Percentiles rank a stretch among this genome's conserved stretches.
phyloP scores from a whole-genome alignment of 2,797 vertebrate genomes.

The Tauraco hartlaubi region DNA sequence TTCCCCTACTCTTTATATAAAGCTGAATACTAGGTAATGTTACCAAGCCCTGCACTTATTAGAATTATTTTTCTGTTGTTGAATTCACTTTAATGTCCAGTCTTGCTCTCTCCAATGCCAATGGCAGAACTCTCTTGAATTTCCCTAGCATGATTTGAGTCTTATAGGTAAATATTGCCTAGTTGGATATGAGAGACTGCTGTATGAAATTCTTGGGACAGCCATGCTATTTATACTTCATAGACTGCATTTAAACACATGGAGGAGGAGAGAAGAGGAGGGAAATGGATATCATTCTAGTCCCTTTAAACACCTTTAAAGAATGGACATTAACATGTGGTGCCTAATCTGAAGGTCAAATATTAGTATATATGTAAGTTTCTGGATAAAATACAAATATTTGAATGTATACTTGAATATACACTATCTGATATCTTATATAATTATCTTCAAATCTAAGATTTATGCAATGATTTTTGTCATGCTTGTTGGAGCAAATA shows the following conservation, averaged over 20 bases:
- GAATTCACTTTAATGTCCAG: background rate
- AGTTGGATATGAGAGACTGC: background rate
- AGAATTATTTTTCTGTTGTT: background rate
- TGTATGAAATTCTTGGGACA: background rate
- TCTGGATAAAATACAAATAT: background rate
- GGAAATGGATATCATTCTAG: background rate
- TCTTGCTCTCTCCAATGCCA: background rate
- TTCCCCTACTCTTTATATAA: background rate
- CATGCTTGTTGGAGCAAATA: background rate
- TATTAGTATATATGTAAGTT: background rate
- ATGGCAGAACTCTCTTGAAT: background rate
- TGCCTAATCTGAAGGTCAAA: background rate
- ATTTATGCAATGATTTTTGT: background rate
- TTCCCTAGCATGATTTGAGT: background rate
- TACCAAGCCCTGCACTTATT: background rate
- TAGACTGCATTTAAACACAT: background rate
- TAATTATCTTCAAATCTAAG: background rate
- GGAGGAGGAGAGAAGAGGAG: accelerated
- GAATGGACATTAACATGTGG: background rate
- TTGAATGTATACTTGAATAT: background rate
- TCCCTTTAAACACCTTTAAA: background rate
- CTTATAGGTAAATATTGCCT: background rate
- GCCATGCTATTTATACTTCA: background rate
- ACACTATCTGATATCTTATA: background rate
- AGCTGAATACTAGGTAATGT: background rate